A percentile compares a stretch with the other conserved stretches of the same genome.
Conservation (phyloP, 2,797 vertebrate genomes). For the Pseudotriccus pelzelni region DNA sequence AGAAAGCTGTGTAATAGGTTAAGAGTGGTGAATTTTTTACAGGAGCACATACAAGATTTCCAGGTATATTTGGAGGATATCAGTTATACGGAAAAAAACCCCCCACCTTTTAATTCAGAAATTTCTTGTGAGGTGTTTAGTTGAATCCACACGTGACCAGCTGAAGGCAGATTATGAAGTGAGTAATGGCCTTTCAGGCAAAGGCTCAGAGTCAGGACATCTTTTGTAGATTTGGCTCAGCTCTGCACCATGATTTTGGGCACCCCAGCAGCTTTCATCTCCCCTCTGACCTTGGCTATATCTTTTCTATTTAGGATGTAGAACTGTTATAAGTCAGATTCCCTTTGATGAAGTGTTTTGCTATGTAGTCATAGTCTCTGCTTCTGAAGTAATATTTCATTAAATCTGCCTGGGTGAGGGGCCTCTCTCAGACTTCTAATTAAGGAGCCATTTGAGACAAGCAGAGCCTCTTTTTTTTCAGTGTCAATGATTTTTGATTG, state of each 20-base stretch:
- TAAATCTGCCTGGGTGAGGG: not conserved
- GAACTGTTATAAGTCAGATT: not conserved
- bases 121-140: not conserved
- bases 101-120: not conserved
- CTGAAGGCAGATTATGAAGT: not conserved
- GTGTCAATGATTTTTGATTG: not conserved
- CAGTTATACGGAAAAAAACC: not conserved
- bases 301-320: not conserved
- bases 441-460: not conserved
- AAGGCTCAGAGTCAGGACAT: not conserved
- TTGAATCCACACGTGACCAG: not conserved
- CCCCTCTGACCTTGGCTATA: not conserved
- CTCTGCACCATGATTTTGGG: not conserved
- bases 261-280: not conserved
- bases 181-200: not conserved
- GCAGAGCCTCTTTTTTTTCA: not conserved
- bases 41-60: not conserved
- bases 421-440: not conserved
- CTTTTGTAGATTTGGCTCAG: rapidly evolving
- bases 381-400: not conserved
- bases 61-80: not conserved
- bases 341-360: not conserved
- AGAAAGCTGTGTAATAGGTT: not conserved
- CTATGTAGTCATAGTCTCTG: not conserved
- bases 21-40: not conserved